Evolutionary conservation across 1,140 invertebrate genomes (phyloP).

Genomic region (Trichonephila clavata): DNA sequence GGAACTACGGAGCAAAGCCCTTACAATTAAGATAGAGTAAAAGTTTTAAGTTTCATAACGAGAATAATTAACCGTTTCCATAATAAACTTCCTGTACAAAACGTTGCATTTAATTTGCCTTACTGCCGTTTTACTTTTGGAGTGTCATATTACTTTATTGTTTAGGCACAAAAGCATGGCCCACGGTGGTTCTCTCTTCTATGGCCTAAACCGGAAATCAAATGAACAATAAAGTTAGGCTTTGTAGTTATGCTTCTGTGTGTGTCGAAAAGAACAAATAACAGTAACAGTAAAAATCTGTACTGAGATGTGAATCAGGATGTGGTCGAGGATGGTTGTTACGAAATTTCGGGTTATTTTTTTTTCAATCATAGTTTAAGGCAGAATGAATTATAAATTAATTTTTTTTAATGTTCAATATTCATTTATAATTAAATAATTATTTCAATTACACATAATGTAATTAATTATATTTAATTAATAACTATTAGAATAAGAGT

Average conservation of each 20-base stretch:
- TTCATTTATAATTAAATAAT: no score
- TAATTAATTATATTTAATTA: no score
- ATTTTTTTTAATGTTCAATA: no score
- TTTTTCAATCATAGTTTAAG: no score
- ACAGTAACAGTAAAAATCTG: no score
- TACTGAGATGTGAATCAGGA: no score
- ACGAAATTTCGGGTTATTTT: no score
- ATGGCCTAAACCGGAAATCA: background rate
- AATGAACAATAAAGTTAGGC: background rate
- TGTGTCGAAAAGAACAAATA: background rate
- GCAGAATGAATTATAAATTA: no score
- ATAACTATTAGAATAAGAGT: no score
- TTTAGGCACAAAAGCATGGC: background rate
- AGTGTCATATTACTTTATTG: constrained; percentile 41
- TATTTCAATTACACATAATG: no score
- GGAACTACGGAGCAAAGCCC: background rate
- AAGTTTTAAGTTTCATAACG: constrained; percentile 30
- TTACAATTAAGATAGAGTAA: constrained; percentile 21
- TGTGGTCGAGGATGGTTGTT: no score
- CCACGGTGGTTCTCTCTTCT: background rate
- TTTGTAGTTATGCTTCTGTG: background rate
- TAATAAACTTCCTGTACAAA: constrained; percentile 47
- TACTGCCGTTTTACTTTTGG: constrained; percentile 9
- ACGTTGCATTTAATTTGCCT: constrained; percentile 30
- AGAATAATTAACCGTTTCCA: background rate